phyloP scores from a whole-genome alignment of 1,140 invertebrate genomes.

The Pseudachorutes palmiensis region DNA sequence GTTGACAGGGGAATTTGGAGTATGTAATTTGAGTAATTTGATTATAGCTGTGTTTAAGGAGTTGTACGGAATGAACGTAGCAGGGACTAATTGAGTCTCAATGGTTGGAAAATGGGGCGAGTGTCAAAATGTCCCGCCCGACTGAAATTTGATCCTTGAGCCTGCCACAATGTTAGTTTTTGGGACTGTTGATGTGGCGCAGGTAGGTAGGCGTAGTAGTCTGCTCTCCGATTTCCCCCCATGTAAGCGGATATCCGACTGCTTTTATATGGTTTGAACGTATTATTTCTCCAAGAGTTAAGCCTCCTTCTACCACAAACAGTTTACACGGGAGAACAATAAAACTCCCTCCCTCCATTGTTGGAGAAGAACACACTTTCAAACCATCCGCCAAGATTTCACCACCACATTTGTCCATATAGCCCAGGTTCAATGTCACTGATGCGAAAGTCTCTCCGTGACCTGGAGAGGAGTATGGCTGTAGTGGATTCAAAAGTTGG shows the following conservation, averaged over 20 bases:
- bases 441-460: too few relatives aligned
- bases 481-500: neutral
- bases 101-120: neutral
- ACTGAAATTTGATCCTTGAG: neutral
- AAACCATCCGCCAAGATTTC: too few relatives aligned
- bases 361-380: too few relatives aligned
- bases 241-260: slow-evolving; percentile 16
- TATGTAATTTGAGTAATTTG: neutral
- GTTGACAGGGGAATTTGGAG: neutral
- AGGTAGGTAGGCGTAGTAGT: neutral
- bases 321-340: neutral
- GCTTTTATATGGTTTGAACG: slow-evolving; percentile 11
- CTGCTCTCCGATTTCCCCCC: neutral
- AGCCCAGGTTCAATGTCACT: too few relatives aligned
- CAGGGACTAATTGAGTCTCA: too few relatives aligned
- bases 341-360: neutral
- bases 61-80: too few relatives aligned
- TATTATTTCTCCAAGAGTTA: neutral
- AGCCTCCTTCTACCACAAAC: neutral
- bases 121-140: neutral
- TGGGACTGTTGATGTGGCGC: neutral
- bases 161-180: neutral
- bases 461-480: neutral
- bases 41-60: too few relatives aligned
- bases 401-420: too few relatives aligned